Conservation (phyloP, 2,888 invertebrate genomes). For the Hipparchia semele region DNA sequence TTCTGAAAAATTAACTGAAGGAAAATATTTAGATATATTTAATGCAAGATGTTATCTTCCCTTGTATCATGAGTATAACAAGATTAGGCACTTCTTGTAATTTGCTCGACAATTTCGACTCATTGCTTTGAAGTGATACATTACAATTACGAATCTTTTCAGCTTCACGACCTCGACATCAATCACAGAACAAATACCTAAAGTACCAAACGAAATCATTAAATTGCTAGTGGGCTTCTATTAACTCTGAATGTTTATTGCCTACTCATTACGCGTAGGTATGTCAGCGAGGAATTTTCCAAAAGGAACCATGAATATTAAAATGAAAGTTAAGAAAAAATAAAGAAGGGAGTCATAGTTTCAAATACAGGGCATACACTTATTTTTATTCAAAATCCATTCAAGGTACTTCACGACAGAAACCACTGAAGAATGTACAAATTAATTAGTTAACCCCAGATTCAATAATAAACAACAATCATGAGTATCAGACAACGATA, state of each 20-base stretch:
- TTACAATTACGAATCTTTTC: slow-evolving; percentile 40
- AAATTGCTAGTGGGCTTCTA: slow-evolving; percentile 5
- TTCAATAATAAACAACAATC: neutral
- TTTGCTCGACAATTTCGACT: slow-evolving; percentile 25
- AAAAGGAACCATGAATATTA: neutral
- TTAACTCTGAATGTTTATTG: slow-evolving; percentile 3
- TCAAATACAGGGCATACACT: neutral
- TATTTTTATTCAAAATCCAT: neutral
- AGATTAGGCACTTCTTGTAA: slow-evolving; percentile 22
- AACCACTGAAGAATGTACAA: neutral
- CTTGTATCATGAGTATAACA: neutral
- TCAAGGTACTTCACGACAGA: neutral
- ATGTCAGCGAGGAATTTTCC: neutral
- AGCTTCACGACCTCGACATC: slow-evolving; percentile 45
- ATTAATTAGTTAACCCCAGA: neutral
- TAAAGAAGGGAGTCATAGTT: too few species aligned
- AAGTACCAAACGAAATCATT: slow-evolving; percentile 5
- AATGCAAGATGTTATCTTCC: neutral
- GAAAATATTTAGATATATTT: too few species aligned
- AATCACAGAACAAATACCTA: slow-evolving; percentile 37
- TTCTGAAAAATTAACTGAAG: too few species aligned
- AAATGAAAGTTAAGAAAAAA: too few species aligned
- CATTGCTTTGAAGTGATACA: slow-evolving; percentile 33
- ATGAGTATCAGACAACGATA: neutral
- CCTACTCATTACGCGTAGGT: neutral